Percentiles rank a stretch among this genome's conserved stretches.
phyloP scores from a whole-genome alignment of 1,140 invertebrate species.

The Sweltsa coloradensis region DNA sequence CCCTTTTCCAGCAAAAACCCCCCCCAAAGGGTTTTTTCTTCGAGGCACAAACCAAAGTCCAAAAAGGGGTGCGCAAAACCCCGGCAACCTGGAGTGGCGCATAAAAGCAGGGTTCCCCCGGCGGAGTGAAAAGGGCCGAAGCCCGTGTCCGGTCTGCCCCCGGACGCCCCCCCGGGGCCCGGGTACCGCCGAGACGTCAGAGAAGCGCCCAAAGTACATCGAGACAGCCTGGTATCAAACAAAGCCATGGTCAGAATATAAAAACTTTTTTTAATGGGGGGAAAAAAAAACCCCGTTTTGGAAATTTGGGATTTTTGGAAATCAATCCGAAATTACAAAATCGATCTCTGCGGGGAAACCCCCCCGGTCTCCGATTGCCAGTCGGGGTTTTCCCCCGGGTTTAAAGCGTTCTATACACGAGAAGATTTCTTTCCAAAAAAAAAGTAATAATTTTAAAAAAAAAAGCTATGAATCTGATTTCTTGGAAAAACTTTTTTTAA shows the following conservation, averaged over 20 bases:
- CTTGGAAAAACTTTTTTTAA: no score
- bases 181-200: constrained; percentile 61
- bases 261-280: background rate
- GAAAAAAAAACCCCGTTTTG: no score
- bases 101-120: no score
- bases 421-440: background rate
- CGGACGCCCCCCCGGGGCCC: background rate
- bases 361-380: background rate
- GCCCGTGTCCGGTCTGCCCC: constrained; percentile 35
- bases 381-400: background rate
- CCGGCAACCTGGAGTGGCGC: constrained; percentile 59
- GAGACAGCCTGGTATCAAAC: constrained; percentile 82
- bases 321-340: constrained; percentile 1
- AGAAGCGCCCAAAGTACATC: constrained; percentile 82
- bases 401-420: background rate
- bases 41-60: constrained; percentile 72
- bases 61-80: constrained; percentile 82
- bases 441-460: no score
- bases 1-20: constrained; percentile 56
- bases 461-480: no score
- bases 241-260: constrained; percentile 64
- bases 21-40: constrained; percentile 86
- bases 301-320: background rate
- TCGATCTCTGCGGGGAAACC: background rate
- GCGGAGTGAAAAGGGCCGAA: constrained; percentile 47